These are phyloP conservation scores for Tadarida brasiliensis DNA, from an alignment of 2,797 vertebrate genomes.

Conservation along the genomic window DNA sequence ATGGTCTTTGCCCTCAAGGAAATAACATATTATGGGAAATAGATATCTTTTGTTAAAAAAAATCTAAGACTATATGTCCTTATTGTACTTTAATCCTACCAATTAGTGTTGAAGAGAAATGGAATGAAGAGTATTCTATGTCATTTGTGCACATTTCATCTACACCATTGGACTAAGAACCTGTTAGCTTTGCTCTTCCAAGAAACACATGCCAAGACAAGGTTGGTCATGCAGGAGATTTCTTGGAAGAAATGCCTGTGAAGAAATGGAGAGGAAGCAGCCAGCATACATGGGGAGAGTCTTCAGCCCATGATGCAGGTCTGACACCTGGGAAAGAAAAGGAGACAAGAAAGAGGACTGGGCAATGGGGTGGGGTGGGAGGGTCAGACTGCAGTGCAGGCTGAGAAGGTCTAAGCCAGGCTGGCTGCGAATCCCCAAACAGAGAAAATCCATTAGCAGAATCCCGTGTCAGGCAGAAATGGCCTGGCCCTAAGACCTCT, in stretches of 20 bases:
- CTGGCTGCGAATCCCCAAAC: neutral
- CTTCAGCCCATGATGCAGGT: neutral
- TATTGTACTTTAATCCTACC: slow-evolving; percentile 48
- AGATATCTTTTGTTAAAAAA: neutral
- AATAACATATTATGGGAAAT: slow-evolving; percentile 6
- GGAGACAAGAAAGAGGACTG: neutral
- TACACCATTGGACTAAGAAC: neutral
- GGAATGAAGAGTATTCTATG: neutral
- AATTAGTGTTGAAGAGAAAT: slow-evolving; percentile 39
- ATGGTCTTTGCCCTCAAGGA: neutral
- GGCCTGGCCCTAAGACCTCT: neutral
- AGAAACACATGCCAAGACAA: neutral
- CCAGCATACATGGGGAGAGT: neutral
- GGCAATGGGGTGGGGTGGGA: neutral
- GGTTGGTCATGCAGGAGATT: neutral
- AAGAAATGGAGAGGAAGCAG: neutral
- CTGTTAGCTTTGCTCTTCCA: neutral
- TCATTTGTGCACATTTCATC: neutral
- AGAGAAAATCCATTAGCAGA: neutral
- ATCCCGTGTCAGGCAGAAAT: neutral
- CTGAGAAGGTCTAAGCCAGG: neutral
- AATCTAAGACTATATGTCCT: neutral
- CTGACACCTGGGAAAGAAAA: neutral
- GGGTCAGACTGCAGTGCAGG: neutral
- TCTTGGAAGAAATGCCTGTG: neutral